These are phyloP conservation scores for Nannoperca australis DNA, from an alignment of 2,797 vertebrate species.

Conservation along the genomic window DNA sequence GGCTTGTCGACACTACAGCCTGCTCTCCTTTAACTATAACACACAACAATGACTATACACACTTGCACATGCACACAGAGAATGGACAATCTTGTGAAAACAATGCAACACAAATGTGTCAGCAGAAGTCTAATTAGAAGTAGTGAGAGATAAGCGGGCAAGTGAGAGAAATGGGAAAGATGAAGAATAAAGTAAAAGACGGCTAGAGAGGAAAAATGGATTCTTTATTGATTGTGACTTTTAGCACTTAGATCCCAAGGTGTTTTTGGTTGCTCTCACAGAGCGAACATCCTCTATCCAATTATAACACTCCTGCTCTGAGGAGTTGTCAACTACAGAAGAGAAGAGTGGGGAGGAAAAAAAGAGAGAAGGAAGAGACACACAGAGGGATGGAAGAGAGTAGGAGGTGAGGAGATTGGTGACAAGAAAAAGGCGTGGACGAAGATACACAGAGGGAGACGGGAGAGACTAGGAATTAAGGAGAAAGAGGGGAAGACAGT, in stretches of 20 bases:
- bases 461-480: too few species aligned
- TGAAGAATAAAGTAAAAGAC: constrained; percentile 45
- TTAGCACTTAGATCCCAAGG: constrained; percentile 36
- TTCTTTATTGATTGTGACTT: constrained; percentile 52
- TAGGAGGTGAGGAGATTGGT: background rate
- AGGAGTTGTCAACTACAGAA: constrained; percentile 50
- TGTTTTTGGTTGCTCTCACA: constrained; percentile 30
- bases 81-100: constrained; percentile 38
- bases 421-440: background rate
- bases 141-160: constrained; percentile 36
- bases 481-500: background rate
- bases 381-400: background rate
- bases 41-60: constrained; percentile 6
- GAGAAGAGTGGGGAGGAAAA: background rate
- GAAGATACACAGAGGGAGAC: background rate
- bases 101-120: constrained; percentile 34
- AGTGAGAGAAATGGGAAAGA: constrained; percentile 35
- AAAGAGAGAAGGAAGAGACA: background rate
- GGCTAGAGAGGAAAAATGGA: constrained; percentile 19
- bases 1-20: constrained; percentile 45
- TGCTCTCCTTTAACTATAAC: constrained; percentile 33
- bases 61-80: constrained; percentile 11
- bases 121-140: constrained; percentile 63
- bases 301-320: constrained; percentile 50
- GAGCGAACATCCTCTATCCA: constrained; percentile 46